phyloP scores from a whole-genome alignment of 2,113 vertebrate species.

The Symphodus melops region DNA sequence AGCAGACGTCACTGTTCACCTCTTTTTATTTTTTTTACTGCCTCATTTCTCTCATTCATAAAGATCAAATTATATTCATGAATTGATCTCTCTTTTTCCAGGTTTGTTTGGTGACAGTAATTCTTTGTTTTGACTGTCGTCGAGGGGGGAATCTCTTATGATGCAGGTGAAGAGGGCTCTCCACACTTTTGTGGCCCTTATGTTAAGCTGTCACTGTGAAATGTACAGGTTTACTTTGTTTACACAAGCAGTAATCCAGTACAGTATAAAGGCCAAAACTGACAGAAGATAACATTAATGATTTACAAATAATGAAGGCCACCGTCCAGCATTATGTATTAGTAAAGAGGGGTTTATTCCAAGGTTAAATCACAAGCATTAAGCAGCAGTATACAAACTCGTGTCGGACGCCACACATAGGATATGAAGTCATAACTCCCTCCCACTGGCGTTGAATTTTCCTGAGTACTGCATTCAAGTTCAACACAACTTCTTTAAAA shows the following conservation, averaged over 20 bases:
- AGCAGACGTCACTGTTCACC: neutral
- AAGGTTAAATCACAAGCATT: neutral
- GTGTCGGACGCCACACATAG: too few species aligned
- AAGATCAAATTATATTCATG: neutral
- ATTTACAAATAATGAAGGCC: neutral
- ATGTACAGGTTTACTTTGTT: neutral
- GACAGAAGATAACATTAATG: neutral
- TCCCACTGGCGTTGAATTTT: too few species aligned
- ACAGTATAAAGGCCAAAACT: neutral
- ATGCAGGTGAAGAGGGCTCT: neutral
- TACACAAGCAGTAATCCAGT: neutral
- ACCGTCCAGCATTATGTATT: neutral
- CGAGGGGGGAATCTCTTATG: too few species aligned
- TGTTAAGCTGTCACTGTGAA: neutral
- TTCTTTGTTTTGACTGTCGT: too few species aligned
- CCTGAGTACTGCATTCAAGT: too few species aligned
- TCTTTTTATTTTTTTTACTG: neutral
- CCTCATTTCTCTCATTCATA: neutral
- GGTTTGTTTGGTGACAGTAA: neutral
- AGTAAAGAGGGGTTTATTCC: neutral
- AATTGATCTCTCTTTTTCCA: neutral
- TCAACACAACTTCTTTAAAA: too few species aligned
- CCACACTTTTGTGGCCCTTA: neutral
- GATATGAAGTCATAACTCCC: too few species aligned
- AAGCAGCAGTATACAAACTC: too few species aligned